These are phyloP conservation scores for Clamator glandarius DNA, from an alignment of 2,797 vertebrate genomes.

Conservation along the genomic window DNA sequence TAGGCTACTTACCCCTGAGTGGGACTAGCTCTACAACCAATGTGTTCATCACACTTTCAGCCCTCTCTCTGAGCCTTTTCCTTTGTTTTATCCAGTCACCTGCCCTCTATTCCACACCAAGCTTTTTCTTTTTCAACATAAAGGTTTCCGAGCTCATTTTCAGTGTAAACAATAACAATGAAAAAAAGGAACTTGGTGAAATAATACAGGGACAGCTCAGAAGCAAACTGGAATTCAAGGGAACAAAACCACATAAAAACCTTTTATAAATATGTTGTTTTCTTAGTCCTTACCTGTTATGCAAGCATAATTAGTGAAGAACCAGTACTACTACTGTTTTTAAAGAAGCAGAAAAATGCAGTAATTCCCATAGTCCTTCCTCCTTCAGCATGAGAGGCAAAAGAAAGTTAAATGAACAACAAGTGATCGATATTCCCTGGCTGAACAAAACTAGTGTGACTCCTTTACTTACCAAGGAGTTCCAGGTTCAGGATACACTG, in stretches of 20 bases:
- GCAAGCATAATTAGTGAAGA: neutral
- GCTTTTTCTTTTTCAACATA: neutral
- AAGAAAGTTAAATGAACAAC: neutral
- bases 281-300: neutral
- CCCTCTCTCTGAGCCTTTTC: neutral
- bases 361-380: neutral
- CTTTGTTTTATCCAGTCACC: neutral
- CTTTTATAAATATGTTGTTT: neutral
- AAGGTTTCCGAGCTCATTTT: neutral
- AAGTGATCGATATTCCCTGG: neutral
- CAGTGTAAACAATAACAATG: neutral
- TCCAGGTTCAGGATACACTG: neutral
- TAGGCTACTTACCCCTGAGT: neutral
- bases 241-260: neutral
- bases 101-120: neutral
- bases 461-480: neutral
- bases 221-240: neutral
- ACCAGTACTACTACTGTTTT: neutral
- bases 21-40: neutral
- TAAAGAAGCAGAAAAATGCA: neutral
- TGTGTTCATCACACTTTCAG: neutral
- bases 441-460: accelerated
- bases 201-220: neutral
- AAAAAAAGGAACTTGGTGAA: neutral
- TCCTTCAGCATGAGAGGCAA: neutral